Percentiles rank a stretch among this genome's conserved stretches.
These are phyloP conservation scores for Sebastes cheni DNA, from an alignment of 2,797 vertebrate species.

Conservation along the genomic window DNA sequence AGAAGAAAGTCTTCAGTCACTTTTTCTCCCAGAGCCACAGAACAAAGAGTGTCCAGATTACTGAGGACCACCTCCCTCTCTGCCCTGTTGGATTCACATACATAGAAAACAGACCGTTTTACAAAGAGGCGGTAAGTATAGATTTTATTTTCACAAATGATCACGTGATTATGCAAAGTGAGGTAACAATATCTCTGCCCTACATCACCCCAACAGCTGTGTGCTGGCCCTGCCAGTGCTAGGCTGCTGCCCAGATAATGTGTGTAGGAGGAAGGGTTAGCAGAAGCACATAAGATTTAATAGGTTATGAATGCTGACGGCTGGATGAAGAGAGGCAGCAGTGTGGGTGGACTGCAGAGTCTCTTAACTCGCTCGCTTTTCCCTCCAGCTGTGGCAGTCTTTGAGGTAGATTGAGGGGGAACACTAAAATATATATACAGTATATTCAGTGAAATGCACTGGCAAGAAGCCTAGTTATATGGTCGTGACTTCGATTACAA, in stretches of 20 bases:
- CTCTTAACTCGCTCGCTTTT: constrained; percentile 42
- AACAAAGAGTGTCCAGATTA: constrained; percentile 93
- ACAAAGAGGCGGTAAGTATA: neutral
- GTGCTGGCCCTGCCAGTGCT: constrained; percentile 33
- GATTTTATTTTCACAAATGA: constrained; percentile 1
- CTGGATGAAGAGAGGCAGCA: constrained; percentile 68
- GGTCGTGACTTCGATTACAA: constrained; percentile 72
- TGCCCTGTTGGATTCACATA: constrained; percentile 76
- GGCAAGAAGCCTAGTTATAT: constrained; percentile 57
- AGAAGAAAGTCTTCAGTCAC: constrained; percentile 88
- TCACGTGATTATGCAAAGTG: constrained; percentile 26
- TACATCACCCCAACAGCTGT: constrained; percentile 28
- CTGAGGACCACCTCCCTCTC: constrained; percentile 94
- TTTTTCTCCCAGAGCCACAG: constrained; percentile 88
- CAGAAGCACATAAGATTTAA: constrained; percentile 69
- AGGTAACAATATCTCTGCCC: constrained; percentile 39
- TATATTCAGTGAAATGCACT: constrained; percentile 45
- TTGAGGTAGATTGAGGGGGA: constrained; percentile 66
- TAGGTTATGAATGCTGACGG: constrained; percentile 70
- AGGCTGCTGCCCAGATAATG: constrained; percentile 65
- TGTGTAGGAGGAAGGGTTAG: constrained; percentile 71
- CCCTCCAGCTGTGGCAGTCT: constrained; percentile 61
- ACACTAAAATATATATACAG: constrained; percentile 31
- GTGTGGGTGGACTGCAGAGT: constrained; percentile 77
- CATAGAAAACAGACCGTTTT: constrained; percentile 14